phyloP scores from a whole-genome alignment of 2,888 invertebrate genomes.

The Brachypterus glaber region DNA sequence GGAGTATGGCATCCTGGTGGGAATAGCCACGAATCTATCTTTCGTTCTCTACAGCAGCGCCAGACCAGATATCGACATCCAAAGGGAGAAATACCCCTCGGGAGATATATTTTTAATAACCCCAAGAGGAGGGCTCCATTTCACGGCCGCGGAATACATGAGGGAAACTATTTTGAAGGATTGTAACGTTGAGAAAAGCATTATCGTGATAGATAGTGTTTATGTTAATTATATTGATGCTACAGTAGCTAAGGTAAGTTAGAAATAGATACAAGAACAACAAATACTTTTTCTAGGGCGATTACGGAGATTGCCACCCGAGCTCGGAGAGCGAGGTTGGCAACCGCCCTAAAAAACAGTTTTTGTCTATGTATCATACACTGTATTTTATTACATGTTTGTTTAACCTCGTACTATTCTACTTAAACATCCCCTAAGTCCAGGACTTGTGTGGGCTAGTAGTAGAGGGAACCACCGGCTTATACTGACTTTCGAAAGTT shows the following conservation, averaged over 20 bases:
- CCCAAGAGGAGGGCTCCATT: constrained; percentile 62
- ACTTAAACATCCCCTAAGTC: no score
- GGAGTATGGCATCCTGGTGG: constrained; percentile 56
- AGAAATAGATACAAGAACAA: no score
- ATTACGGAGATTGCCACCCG: no score
- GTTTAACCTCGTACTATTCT: no score
- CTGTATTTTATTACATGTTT: no score
- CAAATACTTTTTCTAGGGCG: constrained; percentile 2
- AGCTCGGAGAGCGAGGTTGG: no score
- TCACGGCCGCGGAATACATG: constrained; percentile 74
- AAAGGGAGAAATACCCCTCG: constrained; percentile 33
- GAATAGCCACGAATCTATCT: constrained; percentile 45
- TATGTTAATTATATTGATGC: constrained; percentile 50
- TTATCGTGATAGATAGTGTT: constrained; percentile 43
- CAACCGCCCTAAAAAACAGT: constrained; percentile 6
- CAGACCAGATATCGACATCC: constrained; percentile 38
- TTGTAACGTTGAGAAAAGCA: constrained; percentile 24
- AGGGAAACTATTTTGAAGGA: constrained; percentile 40
- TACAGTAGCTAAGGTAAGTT: constrained; percentile 50
- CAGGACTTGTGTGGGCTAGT: no score
- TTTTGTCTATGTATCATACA: no score
- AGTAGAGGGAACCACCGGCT: no score
- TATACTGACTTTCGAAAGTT: no score
- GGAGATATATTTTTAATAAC: constrained; percentile 48
- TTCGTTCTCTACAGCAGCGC: constrained; percentile 47